Base-by-base conservation (phyloP, 2,888 invertebrate genomes). In the Drosophila monieri region DNA sequence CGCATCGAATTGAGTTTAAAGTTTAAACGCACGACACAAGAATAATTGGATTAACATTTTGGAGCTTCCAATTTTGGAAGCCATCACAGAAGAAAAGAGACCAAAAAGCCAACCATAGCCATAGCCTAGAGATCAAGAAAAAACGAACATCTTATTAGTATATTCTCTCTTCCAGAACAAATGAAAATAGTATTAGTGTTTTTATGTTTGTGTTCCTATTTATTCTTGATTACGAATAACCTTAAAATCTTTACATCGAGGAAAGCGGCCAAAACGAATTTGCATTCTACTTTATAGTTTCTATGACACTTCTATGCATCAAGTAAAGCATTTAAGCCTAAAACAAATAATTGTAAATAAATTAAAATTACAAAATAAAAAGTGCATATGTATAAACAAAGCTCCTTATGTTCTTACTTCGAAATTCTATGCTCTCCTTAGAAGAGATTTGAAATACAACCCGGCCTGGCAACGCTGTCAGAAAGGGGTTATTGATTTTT, bases 141-240 rank as follows among this genome's bases (percentile, higher is more conserved):
- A 62, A 78, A 74, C 74, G 68, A 84, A 80, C 62, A 51, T 67
- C 52, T 71, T 68, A 55, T 71, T 74, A 79, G 57, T 74, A 66
- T 61, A 62, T 59, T 52, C 65, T 74, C 69, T 77, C 73, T 73
- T 74, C 62, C 76, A 85, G 77, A 71, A 70, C 74, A 78, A 81
- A 73, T 65, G 57, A 46, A 83, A 80, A 85, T 83, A 83, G 81
- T 78, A 79, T 87, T 90, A 89, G 88, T 74, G 71, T 80, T 80
- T 80, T 80, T 80, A 88, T 85, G 80, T 87, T 87, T 89, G 81
- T 90, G 89, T 89, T 89, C 89, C 89, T 89, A 89, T 90, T 90
- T 89, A 89, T 90, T 89, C 79, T 86, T 77, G 86, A 61, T 48
- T 48, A 61, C 60, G 59, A 77, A 61, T 73, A 65, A 73, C 64